Percentiles rank a stretch among this genome's conserved stretches.
Evolutionary conservation across 2,888 invertebrate genomes (phyloP).

Genomic region (Pomacea canaliculata): DNA sequence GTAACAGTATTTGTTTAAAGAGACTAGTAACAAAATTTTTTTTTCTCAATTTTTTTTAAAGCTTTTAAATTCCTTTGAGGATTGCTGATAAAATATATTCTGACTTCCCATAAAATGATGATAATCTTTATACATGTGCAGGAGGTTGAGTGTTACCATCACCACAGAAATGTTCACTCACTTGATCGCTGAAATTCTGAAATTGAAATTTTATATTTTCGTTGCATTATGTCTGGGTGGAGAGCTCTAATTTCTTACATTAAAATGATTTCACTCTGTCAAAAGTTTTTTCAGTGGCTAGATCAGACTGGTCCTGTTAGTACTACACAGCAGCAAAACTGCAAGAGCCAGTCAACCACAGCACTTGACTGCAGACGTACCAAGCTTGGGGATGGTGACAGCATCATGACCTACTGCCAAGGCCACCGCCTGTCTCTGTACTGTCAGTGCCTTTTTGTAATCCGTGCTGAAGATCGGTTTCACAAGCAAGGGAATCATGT

Average conservation of each 20-base stretch:
- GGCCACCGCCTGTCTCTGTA: constrained; percentile 50
- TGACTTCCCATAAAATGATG: too few species aligned
- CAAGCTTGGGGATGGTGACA: constrained; percentile 20
- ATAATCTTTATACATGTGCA: too few species aligned
- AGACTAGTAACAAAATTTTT: too few species aligned
- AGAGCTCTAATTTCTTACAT: background rate
- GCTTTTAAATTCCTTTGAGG: too few species aligned
- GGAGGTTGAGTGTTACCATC: too few species aligned
- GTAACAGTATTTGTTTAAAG: too few species aligned
- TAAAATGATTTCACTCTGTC: constrained; percentile 4
- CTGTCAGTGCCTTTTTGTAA: constrained; percentile 51
- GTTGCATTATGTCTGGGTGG: background rate
- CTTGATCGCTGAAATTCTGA: background rate
- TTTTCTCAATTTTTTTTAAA: too few species aligned
- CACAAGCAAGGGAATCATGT: constrained; percentile 20
- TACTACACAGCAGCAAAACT: too few species aligned
- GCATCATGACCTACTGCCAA: constrained; percentile 50
- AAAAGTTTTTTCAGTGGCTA: constrained; percentile 62
- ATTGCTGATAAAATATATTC: too few species aligned
- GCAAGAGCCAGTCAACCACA: too few species aligned
- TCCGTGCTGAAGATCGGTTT: constrained; percentile 29
- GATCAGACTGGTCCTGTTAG: constrained; percentile 23
- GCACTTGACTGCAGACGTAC: background rate
- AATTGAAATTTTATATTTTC: background rate
- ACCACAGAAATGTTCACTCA: background rate